Conservation (phyloP, 2,888 invertebrate species). For the Sycophila texana region DNA sequence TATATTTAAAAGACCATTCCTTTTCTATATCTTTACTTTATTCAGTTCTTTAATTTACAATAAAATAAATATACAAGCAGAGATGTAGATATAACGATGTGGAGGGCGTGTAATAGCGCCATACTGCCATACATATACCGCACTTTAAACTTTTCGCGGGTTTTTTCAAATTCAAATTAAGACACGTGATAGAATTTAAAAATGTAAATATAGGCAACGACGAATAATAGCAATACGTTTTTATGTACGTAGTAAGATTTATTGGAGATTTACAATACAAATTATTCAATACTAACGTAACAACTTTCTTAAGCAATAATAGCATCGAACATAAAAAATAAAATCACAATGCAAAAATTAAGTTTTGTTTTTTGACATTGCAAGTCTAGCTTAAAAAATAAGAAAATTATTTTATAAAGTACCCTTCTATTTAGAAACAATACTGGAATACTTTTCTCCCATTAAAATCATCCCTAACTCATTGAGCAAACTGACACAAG, state of each 20-base stretch:
- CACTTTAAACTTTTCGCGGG: too few relatives aligned
- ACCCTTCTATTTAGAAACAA: background rate
- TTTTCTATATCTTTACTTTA: too few relatives aligned
- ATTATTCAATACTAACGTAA: constrained; percentile 21
- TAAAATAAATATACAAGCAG: too few relatives aligned
- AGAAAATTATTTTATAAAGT: constrained; percentile 12
- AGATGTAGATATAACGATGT: too few relatives aligned
- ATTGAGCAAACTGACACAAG: background rate
- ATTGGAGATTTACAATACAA: constrained; percentile 27
- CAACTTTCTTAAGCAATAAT: constrained; percentile 6
- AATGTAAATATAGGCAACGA: background rate
- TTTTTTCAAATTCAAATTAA: too few relatives aligned
- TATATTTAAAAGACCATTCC: too few relatives aligned
- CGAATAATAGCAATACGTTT: background rate
- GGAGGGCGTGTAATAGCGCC: too few relatives aligned
- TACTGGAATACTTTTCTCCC: background rate
- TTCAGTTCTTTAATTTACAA: too few relatives aligned
- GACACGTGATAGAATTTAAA: too few relatives aligned
- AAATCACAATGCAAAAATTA: constrained; percentile 1
- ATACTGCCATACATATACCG: too few relatives aligned
- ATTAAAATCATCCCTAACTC: background rate
- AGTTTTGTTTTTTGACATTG: background rate
- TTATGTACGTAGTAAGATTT: constrained; percentile 17
- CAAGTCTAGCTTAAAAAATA: background rate
- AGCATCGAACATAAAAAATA: background rate